phyloP scores from a whole-genome alignment of 1,140 invertebrate species.

The Plectrocnemia conspersa region DNA sequence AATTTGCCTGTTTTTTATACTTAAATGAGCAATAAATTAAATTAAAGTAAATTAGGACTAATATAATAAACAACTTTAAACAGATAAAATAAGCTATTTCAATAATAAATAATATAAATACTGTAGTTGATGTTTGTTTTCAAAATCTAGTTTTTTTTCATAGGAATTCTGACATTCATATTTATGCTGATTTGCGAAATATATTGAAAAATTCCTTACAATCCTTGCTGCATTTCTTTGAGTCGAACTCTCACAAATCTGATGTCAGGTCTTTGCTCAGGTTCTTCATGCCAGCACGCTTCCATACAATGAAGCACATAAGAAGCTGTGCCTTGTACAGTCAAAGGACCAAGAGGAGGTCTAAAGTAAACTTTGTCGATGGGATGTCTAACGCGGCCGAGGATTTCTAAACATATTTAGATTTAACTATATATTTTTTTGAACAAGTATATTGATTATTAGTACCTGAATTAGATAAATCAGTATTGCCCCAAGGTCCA shows the following conservation, averaged over 20 bases:
- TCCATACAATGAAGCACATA: conserved; percentile 66
- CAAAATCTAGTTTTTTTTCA: no score
- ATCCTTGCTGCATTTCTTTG: conserved; percentile 71
- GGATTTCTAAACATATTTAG: conserved; percentile 40
- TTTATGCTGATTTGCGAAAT: no score
- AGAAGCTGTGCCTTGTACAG: conserved; percentile 53
- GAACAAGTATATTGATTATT: background rate
- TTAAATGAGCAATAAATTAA: no score
- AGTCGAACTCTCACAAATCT: conserved; percentile 63
- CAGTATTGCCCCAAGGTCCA: conserved; percentile 65
- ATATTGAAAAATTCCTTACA: conserved; percentile 55
- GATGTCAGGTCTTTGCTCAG: conserved; percentile 65
- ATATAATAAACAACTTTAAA: no score
- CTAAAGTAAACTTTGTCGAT: conserved; percentile 53
- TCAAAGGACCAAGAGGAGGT: conserved; percentile 52
- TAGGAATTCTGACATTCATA: no score
- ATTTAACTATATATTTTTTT: background rate
- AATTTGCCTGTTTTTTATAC: no score
- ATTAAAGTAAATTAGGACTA: no score
- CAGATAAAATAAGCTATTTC: no score
- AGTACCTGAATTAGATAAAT: conserved; percentile 55
- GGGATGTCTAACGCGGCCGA: conserved; percentile 48
- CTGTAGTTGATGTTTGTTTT: no score
- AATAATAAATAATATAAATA: no score
- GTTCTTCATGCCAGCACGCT: conserved; percentile 73